Conservation (phyloP, 2,888 invertebrate genomes). For the Melipona beecheii region DNA sequence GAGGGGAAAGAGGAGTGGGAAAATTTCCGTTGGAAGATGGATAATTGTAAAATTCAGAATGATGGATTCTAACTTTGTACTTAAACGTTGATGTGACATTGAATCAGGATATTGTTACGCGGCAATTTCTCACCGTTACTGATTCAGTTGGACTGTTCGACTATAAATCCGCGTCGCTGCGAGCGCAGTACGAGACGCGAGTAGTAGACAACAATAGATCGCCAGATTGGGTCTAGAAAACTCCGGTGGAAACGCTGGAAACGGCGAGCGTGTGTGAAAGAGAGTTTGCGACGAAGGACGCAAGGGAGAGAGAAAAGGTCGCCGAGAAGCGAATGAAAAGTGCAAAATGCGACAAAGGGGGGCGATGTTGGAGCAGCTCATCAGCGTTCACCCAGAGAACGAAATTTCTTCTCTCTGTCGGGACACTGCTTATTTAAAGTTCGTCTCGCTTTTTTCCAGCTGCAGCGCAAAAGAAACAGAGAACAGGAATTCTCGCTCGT, state of each 20-base stretch:
- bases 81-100: too few relatives aligned
- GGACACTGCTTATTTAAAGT: conserved; percentile 10
- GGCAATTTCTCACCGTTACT: too few relatives aligned
- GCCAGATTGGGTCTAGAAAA: conserved; percentile 18
- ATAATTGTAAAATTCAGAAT: too few relatives aligned
- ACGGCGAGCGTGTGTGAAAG: neutral
- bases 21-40: too few relatives aligned
- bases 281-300: neutral
- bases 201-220: conserved; percentile 14
- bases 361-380: conserved; percentile 19
- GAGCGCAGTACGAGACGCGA: conserved; percentile 8
- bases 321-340: conserved; percentile 20
- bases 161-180: neutral
- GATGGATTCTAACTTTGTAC: too few relatives aligned
- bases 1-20: too few relatives aligned
- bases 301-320: neutral
- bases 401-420: conserved; percentile 10
- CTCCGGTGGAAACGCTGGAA: neutral
- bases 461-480: neutral
- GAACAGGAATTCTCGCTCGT: neutral
- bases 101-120: too few relatives aligned
- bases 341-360: conserved; percentile 15
- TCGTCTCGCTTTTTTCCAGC: neutral
- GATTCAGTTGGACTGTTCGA: too few relatives aligned
- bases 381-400: conserved; percentile 13